Conservation (phyloP, 2,888 invertebrate genomes). For the Habrosyne pyritoides region DNA sequence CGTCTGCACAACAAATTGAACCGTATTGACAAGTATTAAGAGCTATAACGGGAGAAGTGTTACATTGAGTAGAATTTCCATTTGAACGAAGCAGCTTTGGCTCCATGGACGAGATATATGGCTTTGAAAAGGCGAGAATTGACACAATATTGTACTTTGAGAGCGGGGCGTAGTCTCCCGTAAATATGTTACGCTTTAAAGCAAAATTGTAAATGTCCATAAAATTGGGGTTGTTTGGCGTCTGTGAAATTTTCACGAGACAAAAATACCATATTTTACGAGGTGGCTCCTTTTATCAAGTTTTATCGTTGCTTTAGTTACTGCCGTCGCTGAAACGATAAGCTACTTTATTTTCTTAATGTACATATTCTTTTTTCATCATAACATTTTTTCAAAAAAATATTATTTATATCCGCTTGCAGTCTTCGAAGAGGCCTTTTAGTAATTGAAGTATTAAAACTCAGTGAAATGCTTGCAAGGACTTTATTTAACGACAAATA, state of each 20-base stretch:
- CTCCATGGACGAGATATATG: conserved; percentile 55
- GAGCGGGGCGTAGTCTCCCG: conserved; percentile 32
- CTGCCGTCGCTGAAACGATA: background rate
- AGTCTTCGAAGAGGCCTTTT: background rate
- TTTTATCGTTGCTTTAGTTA: background rate
- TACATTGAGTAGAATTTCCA: conserved; percentile 42
- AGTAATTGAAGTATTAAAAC: background rate
- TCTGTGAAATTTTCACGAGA: conserved; percentile 7
- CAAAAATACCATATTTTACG: conserved; percentile 19
- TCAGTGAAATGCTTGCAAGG: too few species aligned
- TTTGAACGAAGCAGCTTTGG: conserved; percentile 53
- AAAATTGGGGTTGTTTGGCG: conserved; percentile 28
- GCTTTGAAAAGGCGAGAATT: conserved; percentile 59
- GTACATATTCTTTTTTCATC: too few species aligned
- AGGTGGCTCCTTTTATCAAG: conserved; percentile 19
- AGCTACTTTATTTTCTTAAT: conserved; percentile 1
- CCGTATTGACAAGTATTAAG: conserved; percentile 30
- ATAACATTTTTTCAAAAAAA: background rate
- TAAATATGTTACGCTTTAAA: conserved; percentile 38
- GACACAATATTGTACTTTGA: conserved; percentile 66
- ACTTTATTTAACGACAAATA: too few species aligned
- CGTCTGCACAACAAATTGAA: conserved; percentile 25
- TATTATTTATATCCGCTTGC: background rate
- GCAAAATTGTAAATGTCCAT: conserved; percentile 36
- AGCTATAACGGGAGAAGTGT: conserved; percentile 23